Evolutionary conservation across 2,888 invertebrate genomes (phyloP), one percentile per base, ranked within the genome.

Genomic region (Mesorhabditis spiculigera): DNA sequence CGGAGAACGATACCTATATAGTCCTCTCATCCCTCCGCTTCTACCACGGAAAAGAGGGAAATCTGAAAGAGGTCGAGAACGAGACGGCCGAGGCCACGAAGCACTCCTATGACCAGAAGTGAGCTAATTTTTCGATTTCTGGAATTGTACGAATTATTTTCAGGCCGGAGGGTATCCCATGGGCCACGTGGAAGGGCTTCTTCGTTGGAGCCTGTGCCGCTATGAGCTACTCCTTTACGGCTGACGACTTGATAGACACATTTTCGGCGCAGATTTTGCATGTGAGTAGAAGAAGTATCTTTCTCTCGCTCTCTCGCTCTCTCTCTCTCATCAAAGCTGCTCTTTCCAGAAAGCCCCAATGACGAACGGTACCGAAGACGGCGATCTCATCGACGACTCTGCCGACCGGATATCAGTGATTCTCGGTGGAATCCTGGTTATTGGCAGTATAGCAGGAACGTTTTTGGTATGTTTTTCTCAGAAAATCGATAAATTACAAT

Each of bases 191-290:
- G 71, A 80, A 82, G 71, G 82, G 83, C 2, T 78, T 83, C 65
- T 28, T 78, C 10, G 78, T 85, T 10, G 85, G 85, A 43, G 76
- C 77, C 5, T 68, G 79, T 28, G 85, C 84, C 6, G 83, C 81
- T 2, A 71, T 79, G 10, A 80, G 80, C 4, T 85, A 82, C 66
- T 78, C 82, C 1, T 84, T 83, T 72, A 85, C 85, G 3, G 85
- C 79, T 4, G 85, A 85, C 66, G 85, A 85, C 65, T 73, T 85
- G 43, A 79, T 85, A 67, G 85, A 85, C 67, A 84, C 84, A 5
- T 85, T 81, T 73, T 83, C 83, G 5, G 68, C 83, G 4, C 80
- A 83, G 43, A 80, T 85, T 65, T 67, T 82, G 1, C 73, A 75
- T 65, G 82, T 10, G 6, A 50, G 13, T 13, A 50, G 6, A 10